These are phyloP conservation scores for Caenorhabditis sinica DNA, from an alignment of 2,888 invertebrate genomes.

Conservation along the genomic window DNA sequence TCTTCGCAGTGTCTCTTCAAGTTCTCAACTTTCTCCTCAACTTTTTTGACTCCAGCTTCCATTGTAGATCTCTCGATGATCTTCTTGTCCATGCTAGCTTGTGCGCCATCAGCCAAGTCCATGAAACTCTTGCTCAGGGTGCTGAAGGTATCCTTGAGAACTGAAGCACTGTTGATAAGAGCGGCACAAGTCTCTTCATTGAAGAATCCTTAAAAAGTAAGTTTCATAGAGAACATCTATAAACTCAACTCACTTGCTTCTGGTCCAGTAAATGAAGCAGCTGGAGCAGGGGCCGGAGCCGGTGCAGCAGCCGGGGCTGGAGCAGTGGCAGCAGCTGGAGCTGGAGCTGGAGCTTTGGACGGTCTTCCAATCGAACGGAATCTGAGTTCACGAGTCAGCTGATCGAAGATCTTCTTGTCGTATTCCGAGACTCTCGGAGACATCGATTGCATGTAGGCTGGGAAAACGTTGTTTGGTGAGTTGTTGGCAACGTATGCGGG, in stretches of 20 bases:
- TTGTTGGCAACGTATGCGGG: conserved; percentile 41
- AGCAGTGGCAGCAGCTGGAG: neutral
- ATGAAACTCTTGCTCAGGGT: conserved; percentile 48
- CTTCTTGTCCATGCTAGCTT: conserved; percentile 35
- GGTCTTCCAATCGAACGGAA: neutral
- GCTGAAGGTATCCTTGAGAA: conserved; percentile 41
- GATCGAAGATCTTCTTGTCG: neutral
- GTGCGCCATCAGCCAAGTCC: conserved; percentile 52
- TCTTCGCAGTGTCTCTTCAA: conserved; percentile 28
- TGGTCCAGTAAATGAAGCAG: conserved; percentile 11
- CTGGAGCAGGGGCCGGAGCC: conserved; percentile 10
- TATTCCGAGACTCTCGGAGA: neutral
- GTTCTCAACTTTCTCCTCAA: conserved; percentile 41
- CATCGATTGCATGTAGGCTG: conserved; percentile 29
- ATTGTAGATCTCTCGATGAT: conserved; percentile 33
- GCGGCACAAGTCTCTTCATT: conserved; percentile 41
- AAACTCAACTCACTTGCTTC: conserved; percentile 18
- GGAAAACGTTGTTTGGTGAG: conserved; percentile 50
- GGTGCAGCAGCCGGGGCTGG: conserved; percentile 20
- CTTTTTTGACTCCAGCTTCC: conserved; percentile 39
- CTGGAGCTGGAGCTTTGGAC: conserved; percentile 1
- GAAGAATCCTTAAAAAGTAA: conserved; percentile 14
- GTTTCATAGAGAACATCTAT: neutral
- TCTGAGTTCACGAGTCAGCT: neutral
- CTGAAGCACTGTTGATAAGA: conserved; percentile 14